These are phyloP conservation scores for Pseudorasbora parva DNA, from an alignment of 2,113 vertebrate species.

Conservation along the genomic window DNA sequence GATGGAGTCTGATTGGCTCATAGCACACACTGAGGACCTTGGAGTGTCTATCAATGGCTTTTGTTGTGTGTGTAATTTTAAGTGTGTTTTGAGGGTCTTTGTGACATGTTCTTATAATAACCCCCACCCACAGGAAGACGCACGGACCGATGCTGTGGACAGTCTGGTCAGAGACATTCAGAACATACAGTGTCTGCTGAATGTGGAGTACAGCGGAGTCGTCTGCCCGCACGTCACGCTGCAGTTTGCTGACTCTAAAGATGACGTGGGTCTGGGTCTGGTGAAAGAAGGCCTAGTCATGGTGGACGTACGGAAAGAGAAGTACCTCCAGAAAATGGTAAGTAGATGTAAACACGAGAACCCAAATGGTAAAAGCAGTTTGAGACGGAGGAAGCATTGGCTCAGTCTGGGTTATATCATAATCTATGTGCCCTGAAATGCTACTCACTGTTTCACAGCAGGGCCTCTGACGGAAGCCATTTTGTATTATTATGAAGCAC, in stretches of 20 bases:
- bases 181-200: conserved; percentile 91
- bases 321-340: conserved; percentile 92
- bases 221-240: conserved; percentile 86
- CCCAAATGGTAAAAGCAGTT: background rate
- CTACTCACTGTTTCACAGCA: conserved; percentile 37
- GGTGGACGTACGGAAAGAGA: conserved; percentile 93
- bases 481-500: conserved; percentile 59
- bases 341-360: conserved; percentile 54
- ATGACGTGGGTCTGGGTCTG: conserved; percentile 87
- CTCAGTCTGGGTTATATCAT: background rate
- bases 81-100: conserved; percentile 5
- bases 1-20: conserved; percentile 15
- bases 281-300: conserved; percentile 93
- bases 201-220: conserved; percentile 84
- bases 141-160: conserved; percentile 87
- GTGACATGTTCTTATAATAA: background rate
- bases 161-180: conserved; percentile 91
- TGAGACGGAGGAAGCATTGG: background rate
- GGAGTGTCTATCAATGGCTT: conserved; percentile 15
- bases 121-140: conserved; percentile 80
- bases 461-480: conserved; percentile 60
- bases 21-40: conserved; percentile 24
- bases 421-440: conserved; percentile 24
- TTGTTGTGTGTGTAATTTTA: background rate
- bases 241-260: conserved; percentile 90